These are phyloP conservation scores for Catalaphyllia jardinei DNA, from an alignment of 64 coral and sea anemone genomes.

Conservation along the genomic window DNA sequence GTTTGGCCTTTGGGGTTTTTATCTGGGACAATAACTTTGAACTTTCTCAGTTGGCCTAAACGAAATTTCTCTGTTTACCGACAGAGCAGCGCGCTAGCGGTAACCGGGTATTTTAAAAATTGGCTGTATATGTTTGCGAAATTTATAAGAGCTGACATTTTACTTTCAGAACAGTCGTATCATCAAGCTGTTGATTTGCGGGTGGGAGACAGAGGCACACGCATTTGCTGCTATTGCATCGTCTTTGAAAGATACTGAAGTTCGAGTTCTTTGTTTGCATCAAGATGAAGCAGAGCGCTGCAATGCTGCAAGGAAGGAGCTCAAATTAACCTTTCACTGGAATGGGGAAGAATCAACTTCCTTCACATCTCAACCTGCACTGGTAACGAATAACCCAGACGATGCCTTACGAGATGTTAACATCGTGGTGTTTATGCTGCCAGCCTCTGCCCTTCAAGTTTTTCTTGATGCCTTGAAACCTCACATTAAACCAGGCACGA, in stretches of 20 bases:
- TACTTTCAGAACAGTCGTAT: background rate
- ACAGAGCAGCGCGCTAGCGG: no score
- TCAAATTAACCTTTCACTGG: background rate
- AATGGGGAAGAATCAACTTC: background rate
- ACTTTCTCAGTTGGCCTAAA: no score
- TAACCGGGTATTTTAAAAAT: no score
- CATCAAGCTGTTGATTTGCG: conserved; percentile 71
- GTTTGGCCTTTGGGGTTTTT: no score
- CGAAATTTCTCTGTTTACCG: no score
- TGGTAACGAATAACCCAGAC: conserved; percentile 65
- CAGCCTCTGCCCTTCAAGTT: conserved; percentile 36
- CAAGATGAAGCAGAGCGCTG: conserved; percentile 49
- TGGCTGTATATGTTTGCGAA: background rate
- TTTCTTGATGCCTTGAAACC: conserved; percentile 49
- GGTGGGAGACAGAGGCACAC: conserved; percentile 64
- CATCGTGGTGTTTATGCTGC: conserved; percentile 26
- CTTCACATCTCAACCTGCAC: conserved; percentile 8
- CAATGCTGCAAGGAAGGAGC: background rate
- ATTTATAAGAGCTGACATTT: background rate
- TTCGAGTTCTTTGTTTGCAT: conserved; percentile 61
- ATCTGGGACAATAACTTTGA: no score
- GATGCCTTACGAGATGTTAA: conserved; percentile 34
- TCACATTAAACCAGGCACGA: conserved; percentile 55
- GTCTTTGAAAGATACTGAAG: conserved; percentile 58
- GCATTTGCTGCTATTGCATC: conserved; percentile 69